Evolutionary conservation across 2,797 vertebrate species (phyloP), one percentile per base, ranked within the genome.

Genomic region (Microctenopoma stevenorrisi): DNA sequence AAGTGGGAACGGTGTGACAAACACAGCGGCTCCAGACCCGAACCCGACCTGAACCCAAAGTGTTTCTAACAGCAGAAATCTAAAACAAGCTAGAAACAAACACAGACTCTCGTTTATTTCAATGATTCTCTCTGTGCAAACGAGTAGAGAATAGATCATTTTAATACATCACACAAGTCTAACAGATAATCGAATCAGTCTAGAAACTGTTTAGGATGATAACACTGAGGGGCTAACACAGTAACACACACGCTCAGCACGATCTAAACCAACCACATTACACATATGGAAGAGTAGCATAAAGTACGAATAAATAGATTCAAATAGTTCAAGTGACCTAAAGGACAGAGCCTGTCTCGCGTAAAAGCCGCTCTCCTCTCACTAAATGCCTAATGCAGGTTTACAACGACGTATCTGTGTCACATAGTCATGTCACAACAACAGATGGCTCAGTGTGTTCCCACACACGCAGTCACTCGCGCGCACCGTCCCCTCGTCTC

Each of bases 111-210:
- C 18, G n/a, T 7, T 48, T 12, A 26, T 40, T 40, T 16, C 43
- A 46, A 35, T 33, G 38, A 28, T 44, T 7, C 48, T 54, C 78
- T 16, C 70, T 22, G 71, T 64, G 74, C 76, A 73, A 0, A 25
- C 2, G 16, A 38, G 58, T 74, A 57, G 79, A 85, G 78, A 87
- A 58, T 37, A 68, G 51, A 83, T 72, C 50, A 78, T 76, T 91
- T 89, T 88, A 91, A 92, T 90, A 63, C 70, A 42, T 88, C 84
- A 90, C 82, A 84, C 75, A 82, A 64, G 85, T 84, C 84, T 76
- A 91, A 90, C 81, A 84, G 69, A 64, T 76, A 40, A n/a, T 82
- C 55, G 59, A 67, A 35, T 1, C 49, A 57, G 58, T 70, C 59
- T 64, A 72, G 73, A 50, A 73, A 82, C 72, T 87, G 52, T 62